Conservation (phyloP, 2,113 vertebrate species). For the Oryctolagus cuniculus region DNA sequence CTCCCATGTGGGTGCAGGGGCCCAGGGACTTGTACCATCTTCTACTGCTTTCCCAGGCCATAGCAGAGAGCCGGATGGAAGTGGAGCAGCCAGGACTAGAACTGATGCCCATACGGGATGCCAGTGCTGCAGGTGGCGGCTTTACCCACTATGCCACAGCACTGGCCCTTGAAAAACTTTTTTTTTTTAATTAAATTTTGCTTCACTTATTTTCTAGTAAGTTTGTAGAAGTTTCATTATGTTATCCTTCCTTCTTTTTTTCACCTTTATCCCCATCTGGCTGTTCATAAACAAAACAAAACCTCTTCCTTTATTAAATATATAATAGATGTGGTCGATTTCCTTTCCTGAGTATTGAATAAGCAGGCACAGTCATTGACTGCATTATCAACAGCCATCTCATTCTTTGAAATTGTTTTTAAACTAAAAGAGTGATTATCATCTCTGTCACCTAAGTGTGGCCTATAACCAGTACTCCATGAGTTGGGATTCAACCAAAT, state of each 20-base stretch:
- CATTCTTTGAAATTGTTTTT: conserved; percentile 56
- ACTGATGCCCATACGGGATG: too few relatives aligned
- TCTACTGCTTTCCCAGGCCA: too few relatives aligned
- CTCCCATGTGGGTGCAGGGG: too few relatives aligned
- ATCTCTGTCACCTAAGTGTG: conserved; percentile 38
- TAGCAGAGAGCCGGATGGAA: too few relatives aligned
- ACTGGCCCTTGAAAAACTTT: not conserved
- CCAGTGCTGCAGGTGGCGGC: too few relatives aligned
- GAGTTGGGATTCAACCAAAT: conserved; percentile 18
- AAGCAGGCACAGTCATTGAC: not conserved
- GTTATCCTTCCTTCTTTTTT: not conserved
- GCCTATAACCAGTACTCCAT: not conserved
- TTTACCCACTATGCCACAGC: too few relatives aligned
- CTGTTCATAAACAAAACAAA: conserved; percentile 52
- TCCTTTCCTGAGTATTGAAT: conserved; percentile 38
- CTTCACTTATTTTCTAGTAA: conserved; percentile 45
- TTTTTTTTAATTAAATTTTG: conserved; percentile 47
- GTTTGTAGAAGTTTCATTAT: conserved; percentile 54
- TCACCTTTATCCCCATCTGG: conserved; percentile 42
- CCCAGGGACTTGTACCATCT: too few relatives aligned
- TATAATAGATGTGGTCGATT: conserved; percentile 26
- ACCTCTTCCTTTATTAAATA: conserved; percentile 20
- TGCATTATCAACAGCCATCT: conserved; percentile 12
- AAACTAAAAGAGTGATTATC: conserved; percentile 45
- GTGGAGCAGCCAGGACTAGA: too few relatives aligned